phyloP scores from a whole-genome alignment of 2,113 vertebrate species.

The Camarhynchus parvulus region DNA sequence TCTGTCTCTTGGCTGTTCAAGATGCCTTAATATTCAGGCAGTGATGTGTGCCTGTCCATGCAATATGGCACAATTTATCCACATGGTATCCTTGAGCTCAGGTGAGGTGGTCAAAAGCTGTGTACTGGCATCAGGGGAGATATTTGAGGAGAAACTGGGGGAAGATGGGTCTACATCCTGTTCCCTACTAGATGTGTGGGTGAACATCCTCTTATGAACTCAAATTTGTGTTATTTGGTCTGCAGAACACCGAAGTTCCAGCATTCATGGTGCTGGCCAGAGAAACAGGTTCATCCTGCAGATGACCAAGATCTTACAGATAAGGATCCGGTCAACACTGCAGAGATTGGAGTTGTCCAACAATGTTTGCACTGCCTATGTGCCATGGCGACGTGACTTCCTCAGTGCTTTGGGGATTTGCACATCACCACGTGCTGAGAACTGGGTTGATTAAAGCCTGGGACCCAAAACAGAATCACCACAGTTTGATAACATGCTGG shows the following conservation, averaged over 20 bases:
- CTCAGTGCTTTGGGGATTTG: neutral
- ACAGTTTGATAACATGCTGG: neutral
- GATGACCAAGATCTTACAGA: neutral
- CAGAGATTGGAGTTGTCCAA: neutral
- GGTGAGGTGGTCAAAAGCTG: neutral
- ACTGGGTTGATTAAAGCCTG: neutral
- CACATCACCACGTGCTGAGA: neutral
- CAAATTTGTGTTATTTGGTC: neutral
- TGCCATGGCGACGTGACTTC: rapidly evolving
- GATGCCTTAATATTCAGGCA: conserved; percentile 68
- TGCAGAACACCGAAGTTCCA: neutral
- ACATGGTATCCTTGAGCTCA: neutral
- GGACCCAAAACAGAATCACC: neutral
- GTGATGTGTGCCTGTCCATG: conserved; percentile 38
- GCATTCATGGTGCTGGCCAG: neutral
- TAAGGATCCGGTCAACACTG: neutral
- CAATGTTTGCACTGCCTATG: neutral
- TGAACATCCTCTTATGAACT: neutral
- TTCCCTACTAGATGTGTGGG: neutral
- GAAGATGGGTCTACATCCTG: neutral
- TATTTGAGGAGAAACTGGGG: neutral
- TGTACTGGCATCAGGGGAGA: neutral
- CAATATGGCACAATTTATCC: conserved; percentile 36
- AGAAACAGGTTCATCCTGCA: neutral
- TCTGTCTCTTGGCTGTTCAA: conserved; percentile 69